Base-by-base conservation (phyloP, 2,888 invertebrate genomes). In the Diaprepes abbreviatus region DNA sequence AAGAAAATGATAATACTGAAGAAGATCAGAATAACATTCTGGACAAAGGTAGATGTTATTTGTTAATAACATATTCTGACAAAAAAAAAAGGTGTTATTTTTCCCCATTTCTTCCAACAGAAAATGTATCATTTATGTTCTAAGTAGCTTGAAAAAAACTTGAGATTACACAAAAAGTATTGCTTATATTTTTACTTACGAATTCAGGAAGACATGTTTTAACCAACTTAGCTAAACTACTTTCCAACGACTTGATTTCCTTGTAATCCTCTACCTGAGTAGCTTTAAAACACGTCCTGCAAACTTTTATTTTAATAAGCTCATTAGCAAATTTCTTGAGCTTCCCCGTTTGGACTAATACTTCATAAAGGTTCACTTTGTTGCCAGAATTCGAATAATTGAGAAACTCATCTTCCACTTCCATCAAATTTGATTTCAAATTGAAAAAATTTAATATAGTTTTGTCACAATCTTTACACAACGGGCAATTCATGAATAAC, bases 361-460 rank as follows among this genome's bases (percentile, higher is more conserved):
- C 59, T 17, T 59, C 14, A 19, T 43, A 59, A 3, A 59, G 33
- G 45, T 59, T 33, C 1, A 59, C 17, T 33, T 43, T 59, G n/a
- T 59, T 43, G 7, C 33, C 33, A 1, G 16, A 21, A 33, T 43
- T 19, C 1, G 16, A 14, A 17, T 59, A 59, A n/a, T 45, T 45
- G 10, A 59, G 4, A 1, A 59, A 43, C 28, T 59, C 59, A 28
- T 59, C 59, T 16, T 59, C 59, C 19, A 9, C 31, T 43, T 59
- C 59, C 43, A 59, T 45, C 19, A 59, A 59, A 2, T 24, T 28
- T 3, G 59, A 59, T 45, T 59, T 59, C 7, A 59, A 59, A 33
- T 45, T 31, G n/a, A 59, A 58, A 17, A 59, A 59, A 2, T 31
- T 28, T 1, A 6, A 1, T 3, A 59, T 31, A 1, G 28, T 45